A percentile compares a stretch with the other conserved stretches of the same genome.
These are phyloP conservation scores for Philotrypesis tridentata DNA, from an alignment of 1,140 invertebrate genomes.

Conservation along the genomic window DNA sequence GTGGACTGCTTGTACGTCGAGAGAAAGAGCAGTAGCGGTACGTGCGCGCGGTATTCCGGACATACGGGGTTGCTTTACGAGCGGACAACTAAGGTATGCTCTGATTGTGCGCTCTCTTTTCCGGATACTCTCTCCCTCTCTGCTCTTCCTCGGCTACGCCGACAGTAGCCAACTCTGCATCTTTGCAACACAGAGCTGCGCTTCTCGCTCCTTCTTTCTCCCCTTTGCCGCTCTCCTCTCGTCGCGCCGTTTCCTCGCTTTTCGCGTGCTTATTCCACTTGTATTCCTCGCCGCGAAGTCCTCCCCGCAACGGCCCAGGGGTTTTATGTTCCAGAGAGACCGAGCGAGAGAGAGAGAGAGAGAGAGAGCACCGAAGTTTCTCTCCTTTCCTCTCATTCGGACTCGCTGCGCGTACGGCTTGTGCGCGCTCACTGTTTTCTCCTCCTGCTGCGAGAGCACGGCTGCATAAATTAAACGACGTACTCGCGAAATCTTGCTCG, in stretches of 20 bases:
- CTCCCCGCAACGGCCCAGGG: constrained; percentile 64
- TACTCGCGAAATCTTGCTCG: constrained; percentile 41
- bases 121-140: constrained; percentile 51
- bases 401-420: too few species aligned
- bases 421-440: constrained; percentile 22
- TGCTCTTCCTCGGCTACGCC: background rate
- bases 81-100: constrained; percentile 74
- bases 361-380: constrained; percentile 56
- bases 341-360: constrained; percentile 52
- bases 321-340: constrained; percentile 66
- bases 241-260: constrained; percentile 49
- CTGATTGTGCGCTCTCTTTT: constrained; percentile 62
- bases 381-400: constrained; percentile 25
- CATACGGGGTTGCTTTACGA: constrained; percentile 73
- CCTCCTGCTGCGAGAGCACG: background rate
- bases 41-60: constrained; percentile 62
- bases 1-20: background rate
- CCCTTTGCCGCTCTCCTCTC: constrained; percentile 21
- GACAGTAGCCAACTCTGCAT: background rate
- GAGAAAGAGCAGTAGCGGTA: constrained; percentile 23
- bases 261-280: constrained; percentile 35
- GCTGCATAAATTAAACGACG: constrained; percentile 34
- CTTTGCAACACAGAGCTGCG: background rate
- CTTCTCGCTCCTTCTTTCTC: constrained; percentile 33
- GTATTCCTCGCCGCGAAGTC: constrained; percentile 47